Conservation (phyloP, 2,113 vertebrate genomes). For the Caracal caracal region DNA sequence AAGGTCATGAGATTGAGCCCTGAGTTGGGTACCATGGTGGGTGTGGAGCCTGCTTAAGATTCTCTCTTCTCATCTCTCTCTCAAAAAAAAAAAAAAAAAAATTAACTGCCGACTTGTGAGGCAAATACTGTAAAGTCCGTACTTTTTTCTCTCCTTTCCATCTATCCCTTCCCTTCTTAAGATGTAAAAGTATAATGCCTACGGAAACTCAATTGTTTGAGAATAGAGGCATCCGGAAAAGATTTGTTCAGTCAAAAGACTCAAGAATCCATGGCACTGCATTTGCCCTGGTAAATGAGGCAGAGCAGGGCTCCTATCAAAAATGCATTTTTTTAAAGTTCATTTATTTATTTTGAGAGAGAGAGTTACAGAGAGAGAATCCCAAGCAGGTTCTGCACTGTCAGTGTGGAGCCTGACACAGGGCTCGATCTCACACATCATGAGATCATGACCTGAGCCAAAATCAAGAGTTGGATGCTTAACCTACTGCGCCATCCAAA, state of each 20-base stretch:
- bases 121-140: not conserved
- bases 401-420: no score
- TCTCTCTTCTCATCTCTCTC: no score
- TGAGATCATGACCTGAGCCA: no score
- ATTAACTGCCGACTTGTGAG: not conserved
- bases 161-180: not conserved
- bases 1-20: no score
- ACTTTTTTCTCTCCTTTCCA: not conserved
- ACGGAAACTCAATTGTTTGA: constrained; percentile 38
- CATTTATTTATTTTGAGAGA: no score
- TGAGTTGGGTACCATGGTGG: no score
- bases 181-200: not conserved
- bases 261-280: not conserved
- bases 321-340: not conserved
- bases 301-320: not conserved
- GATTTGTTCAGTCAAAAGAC: not conserved
- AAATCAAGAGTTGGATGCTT: no score
- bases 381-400: no score
- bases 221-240: not conserved
- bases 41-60: no score
- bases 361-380: no score
- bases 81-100: not conserved
- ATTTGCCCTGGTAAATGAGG: not conserved
- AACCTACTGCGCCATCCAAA: no score
- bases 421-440: no score